Evolutionary conservation across 2,888 invertebrate genomes (phyloP).

Genomic region (Drosophila fungiperda): DNA sequence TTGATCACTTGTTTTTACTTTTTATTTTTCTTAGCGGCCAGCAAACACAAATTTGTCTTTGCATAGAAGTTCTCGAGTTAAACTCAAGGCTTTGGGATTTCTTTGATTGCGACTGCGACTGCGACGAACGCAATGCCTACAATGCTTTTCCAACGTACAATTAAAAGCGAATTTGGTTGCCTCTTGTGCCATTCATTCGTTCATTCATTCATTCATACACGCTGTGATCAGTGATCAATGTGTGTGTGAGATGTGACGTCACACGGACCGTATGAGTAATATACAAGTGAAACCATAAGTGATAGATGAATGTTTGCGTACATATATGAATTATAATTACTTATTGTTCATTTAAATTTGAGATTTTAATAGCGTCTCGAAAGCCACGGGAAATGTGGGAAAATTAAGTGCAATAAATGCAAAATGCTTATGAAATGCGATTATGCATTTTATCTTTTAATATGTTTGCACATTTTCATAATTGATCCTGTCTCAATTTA

Average conservation of each 20-base stretch:
- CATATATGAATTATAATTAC: neutral
- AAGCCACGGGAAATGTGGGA: conserved; percentile 1
- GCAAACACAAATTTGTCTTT: conserved; percentile 12
- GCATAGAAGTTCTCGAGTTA: conserved; percentile 34
- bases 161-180: conserved; percentile 28
- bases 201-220: conserved; percentile 32
- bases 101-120: conserved; percentile 14
- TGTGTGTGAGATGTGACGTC: conserved; percentile 45
- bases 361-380: neutral
- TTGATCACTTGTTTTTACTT: conserved; percentile 39
- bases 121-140: conserved; percentile 13
- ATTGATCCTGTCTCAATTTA: neutral
- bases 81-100: conserved; percentile 37
- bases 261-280: conserved; percentile 58
- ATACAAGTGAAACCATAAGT: conserved; percentile 31
- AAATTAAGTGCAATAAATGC: conserved; percentile 6
- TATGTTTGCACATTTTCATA: neutral
- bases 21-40: neutral
- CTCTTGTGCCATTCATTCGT: conserved; percentile 8
- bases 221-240: conserved; percentile 7
- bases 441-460: neutral
- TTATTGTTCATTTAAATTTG: conserved; percentile 5
- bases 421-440: conserved; percentile 1
- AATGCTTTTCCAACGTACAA: conserved; percentile 16
- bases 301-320: neutral